A percentile compares a stretch with the other conserved stretches of the same genome.
phyloP scores from a whole-genome alignment of 2,888 invertebrate species.

The Nemotelus pantherinus region DNA sequence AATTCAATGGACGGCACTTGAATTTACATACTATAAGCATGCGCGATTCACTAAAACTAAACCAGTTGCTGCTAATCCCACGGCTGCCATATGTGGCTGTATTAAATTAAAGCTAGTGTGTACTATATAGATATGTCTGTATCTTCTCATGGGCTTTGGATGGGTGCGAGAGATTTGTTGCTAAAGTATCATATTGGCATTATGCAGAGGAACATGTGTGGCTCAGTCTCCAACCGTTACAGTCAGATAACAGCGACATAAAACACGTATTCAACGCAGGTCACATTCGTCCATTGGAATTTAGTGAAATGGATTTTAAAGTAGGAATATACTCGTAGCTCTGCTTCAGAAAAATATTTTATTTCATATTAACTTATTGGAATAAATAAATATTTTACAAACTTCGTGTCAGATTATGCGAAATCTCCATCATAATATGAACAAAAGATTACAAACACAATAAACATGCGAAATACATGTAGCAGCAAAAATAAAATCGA shows the following conservation, averaged over 20 bases:
- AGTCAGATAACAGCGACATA: not conserved
- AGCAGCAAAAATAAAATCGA: too few relatives aligned
- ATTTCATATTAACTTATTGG: too few relatives aligned
- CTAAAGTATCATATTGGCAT: not conserved
- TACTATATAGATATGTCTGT: too few relatives aligned
- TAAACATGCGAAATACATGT: too few relatives aligned
- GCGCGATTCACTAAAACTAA: slow-evolving; percentile 26
- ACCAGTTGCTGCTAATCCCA: slow-evolving; percentile 27
- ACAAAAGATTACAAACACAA: too few relatives aligned
- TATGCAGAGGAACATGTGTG: slow-evolving; percentile 9
- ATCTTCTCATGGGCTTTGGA: too few relatives aligned
- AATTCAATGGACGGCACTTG: slow-evolving; percentile 36
- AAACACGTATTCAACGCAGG: not conserved
- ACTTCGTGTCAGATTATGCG: too few relatives aligned
- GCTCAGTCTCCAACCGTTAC: not conserved
- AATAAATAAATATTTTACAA: too few relatives aligned
- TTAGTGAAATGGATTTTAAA: not conserved
- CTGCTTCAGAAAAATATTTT: not conserved
- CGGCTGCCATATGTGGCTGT: not conserved
- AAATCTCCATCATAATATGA: too few relatives aligned
- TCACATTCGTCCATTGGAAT: not conserved
- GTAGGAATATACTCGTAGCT: not conserved
- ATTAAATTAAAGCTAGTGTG: too few relatives aligned
- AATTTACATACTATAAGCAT: slow-evolving; percentile 25
- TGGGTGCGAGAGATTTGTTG: slow-evolving; percentile 3